Conservation (phyloP, 1,140 invertebrate genomes). For the Ostrea edulis region DNA sequence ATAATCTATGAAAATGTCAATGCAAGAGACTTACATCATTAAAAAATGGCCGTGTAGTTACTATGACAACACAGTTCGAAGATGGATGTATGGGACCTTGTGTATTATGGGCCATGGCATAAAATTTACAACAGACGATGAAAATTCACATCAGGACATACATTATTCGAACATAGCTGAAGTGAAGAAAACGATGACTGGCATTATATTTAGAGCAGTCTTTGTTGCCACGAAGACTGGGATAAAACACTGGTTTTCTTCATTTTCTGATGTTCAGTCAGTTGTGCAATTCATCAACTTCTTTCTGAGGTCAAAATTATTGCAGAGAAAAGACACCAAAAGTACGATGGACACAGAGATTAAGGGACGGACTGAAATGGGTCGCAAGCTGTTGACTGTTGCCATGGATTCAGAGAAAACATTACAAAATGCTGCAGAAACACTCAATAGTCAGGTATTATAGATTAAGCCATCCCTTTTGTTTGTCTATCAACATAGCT, state of each 20-base stretch:
- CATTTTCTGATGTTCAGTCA: constrained; percentile 54
- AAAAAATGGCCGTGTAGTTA: constrained; percentile 53
- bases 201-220: constrained; percentile 57
- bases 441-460: constrained; percentile 40
- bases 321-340: neutral
- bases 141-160: neutral
- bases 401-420: constrained; percentile 58
- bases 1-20: neutral
- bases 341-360: neutral
- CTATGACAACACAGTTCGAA: constrained; percentile 50
- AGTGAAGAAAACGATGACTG: constrained; percentile 55
- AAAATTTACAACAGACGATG: constrained; percentile 34
- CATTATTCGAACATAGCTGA: constrained; percentile 45
- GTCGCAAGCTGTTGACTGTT: constrained; percentile 52
- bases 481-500: neutral
- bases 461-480: neutral
- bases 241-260: constrained; percentile 62
- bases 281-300: constrained; percentile 56
- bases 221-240: constrained; percentile 46
- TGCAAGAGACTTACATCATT: constrained; percentile 22
- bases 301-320: neutral
- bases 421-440: constrained; percentile 50
- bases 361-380: constrained; percentile 54
- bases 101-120: constrained; percentile 33
- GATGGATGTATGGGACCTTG: constrained; percentile 58